Evolutionary conservation across 2,888 invertebrate species (phyloP), one percentile per base, ranked within the genome.

Genomic region (Calliphora vomitoria): DNA sequence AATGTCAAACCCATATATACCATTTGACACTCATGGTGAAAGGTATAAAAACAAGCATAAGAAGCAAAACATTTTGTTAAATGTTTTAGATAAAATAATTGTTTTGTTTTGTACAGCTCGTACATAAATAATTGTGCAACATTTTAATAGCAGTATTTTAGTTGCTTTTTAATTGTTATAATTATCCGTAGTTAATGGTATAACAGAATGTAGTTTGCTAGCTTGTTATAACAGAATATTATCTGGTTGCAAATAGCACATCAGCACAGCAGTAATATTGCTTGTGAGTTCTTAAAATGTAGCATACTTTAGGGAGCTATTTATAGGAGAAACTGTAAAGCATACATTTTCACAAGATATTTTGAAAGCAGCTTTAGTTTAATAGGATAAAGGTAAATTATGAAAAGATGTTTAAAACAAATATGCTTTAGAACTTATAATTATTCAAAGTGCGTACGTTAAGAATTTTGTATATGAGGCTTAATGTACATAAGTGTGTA

Each of bases 21-120:
- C 25, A 25, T 25, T 1, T 25, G n/a, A n/a, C n/a, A n/a, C n/a
- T n/a, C n/a, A n/a, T n/a, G n/a, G 1, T 25, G 25, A 25, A 25
- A 25, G 25, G 25, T 25, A 25, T 25, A 18, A 20, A 66, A 44
- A 66, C 11, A 13, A 20, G 6, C 18, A 38, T 4, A 20, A 44
- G 4, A n/a, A 64, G 11, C 31, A 55, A 66, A 82, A 64, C 41
- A 74, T 74, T 64, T 47, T 66, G 47, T 55, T 75, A 75, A 82
- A 82, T 75, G 66, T 47, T 82, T 68, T 74, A 75, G 66, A 68
- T 58, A 82, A 75, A 74, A 75, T 72, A 68, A 47, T 75, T 82
- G 47, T 47, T 38, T 35, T 75, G 47, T 68, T 31, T 3, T 74
- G 10, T 18, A 38, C 3, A 31, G 4, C 31, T 66, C 66, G n/a